Conservation (phyloP, 2,888 invertebrate genomes). For the Dichetophora obliterata region DNA sequence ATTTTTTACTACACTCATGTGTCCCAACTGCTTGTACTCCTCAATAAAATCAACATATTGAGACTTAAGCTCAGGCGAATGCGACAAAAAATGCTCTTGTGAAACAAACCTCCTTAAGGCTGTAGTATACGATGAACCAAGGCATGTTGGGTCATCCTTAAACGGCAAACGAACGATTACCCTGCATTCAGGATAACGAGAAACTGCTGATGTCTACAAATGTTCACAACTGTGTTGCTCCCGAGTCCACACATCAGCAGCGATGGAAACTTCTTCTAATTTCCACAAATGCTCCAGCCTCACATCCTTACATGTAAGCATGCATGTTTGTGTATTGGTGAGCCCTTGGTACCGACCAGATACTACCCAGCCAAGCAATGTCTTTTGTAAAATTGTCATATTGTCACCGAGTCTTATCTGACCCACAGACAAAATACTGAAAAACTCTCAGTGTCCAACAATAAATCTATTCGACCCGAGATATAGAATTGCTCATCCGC, state of each 20-base stretch:
- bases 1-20: slow-evolving; percentile 52
- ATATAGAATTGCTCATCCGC: slow-evolving; percentile 15
- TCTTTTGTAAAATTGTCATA: slow-evolving; percentile 48
- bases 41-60: slow-evolving; percentile 45
- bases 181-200: background rate
- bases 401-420: slow-evolving; percentile 45
- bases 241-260: background rate
- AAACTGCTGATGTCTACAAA: background rate
- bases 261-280: background rate
- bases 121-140: slow-evolving; percentile 43
- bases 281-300: slow-evolving; percentile 12
- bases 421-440: slow-evolving; percentile 45
- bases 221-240: slow-evolving; percentile 20
- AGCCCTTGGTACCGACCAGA: slow-evolving; percentile 37
- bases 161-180: slow-evolving; percentile 13
- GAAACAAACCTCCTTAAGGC: slow-evolving; percentile 41
- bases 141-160: slow-evolving; percentile 27
- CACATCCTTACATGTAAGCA: slow-evolving; percentile 22
- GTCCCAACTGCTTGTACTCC: slow-evolving; percentile 65
- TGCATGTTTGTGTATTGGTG: background rate
- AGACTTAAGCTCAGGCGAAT: slow-evolving; percentile 29
- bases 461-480: slow-evolving; percentile 41
- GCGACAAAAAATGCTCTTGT: slow-evolving; percentile 40
- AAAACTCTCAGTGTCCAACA: slow-evolving; percentile 46
- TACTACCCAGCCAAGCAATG: slow-evolving; percentile 48